Conservation (phyloP, 2,888 invertebrate species). For the Charanyca ferruginea region DNA sequence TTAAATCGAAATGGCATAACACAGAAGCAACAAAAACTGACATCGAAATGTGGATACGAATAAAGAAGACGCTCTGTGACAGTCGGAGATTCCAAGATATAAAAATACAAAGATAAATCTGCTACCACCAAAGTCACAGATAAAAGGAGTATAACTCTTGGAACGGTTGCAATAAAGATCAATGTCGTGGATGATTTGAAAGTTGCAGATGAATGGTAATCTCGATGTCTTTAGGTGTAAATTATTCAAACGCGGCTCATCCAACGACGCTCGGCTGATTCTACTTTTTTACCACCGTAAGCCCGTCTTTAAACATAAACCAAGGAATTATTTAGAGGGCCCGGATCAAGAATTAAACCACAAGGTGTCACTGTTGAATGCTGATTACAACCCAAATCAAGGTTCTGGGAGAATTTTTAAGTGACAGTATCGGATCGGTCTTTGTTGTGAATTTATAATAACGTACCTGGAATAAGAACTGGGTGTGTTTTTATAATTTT, state of each 20-base stretch:
- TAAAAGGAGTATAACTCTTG: conserved; percentile 61
- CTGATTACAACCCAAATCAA: conserved; percentile 73
- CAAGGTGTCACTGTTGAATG: conserved; percentile 76
- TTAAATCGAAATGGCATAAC: conserved; percentile 77
- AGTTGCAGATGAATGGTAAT: conserved; percentile 71
- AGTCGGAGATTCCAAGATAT: conserved; percentile 79
- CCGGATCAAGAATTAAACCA: conserved; percentile 79
- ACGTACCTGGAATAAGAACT: conserved; percentile 30
- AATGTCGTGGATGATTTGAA: conserved; percentile 9
- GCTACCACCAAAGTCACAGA: conserved; percentile 18
- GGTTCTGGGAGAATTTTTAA: conserved; percentile 63
- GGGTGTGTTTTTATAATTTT: conserved; percentile 7
- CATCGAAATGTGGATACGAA: conserved; percentile 80
- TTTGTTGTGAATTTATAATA: conserved; percentile 61
- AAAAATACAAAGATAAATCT: conserved; percentile 67
- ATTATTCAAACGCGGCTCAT: conserved; percentile 88
- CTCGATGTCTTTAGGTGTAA: conserved; percentile 87
- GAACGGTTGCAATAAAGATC: conserved; percentile 53
- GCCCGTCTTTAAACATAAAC: conserved; percentile 83
- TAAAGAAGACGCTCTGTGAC: conserved; percentile 81
- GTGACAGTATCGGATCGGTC: conserved; percentile 57
- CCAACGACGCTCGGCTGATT: conserved; percentile 79
- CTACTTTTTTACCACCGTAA: conserved; percentile 83
- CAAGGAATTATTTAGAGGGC: conserved; percentile 82
- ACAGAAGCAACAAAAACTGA: conserved; percentile 79